Conservation (phyloP, 1,140 invertebrate genomes). For the Pseudomyrmex pallidus region DNA sequence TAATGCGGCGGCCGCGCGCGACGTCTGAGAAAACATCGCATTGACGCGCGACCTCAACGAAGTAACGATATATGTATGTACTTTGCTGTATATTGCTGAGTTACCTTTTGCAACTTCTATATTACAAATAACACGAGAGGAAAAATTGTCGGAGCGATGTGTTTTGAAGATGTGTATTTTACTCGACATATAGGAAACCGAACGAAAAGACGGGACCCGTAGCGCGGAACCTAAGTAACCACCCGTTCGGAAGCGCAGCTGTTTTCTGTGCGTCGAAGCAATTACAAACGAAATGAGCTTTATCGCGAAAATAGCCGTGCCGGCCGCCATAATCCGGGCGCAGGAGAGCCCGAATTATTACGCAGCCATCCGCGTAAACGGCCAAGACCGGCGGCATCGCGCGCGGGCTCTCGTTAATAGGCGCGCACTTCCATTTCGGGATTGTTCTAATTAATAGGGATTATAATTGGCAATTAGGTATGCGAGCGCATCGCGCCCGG, state of each 20-base stretch:
- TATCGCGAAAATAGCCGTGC: slow-evolving; percentile 80
- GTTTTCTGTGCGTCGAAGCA: slow-evolving; percentile 79
- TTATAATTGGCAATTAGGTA: slow-evolving; percentile 83
- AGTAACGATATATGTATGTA: neutral
- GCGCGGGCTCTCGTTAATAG: slow-evolving; percentile 73
- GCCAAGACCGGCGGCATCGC: slow-evolving; percentile 70
- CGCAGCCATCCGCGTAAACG: slow-evolving; percentile 78
- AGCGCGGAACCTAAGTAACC: slow-evolving; percentile 17
- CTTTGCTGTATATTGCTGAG: neutral
- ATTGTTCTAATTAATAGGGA: slow-evolving; percentile 84
- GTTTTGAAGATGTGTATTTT: neutral
- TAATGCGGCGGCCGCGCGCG: neutral
- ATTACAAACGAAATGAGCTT: slow-evolving; percentile 83
- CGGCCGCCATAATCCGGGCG: slow-evolving; percentile 79
- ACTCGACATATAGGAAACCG: slow-evolving; percentile 4
- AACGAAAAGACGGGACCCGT: slow-evolving; percentile 37
- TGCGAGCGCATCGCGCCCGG: slow-evolving; percentile 46
- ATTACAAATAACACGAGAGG: neutral
- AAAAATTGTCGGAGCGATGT: neutral
- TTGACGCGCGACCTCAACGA: neutral
- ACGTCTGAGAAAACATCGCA: neutral
- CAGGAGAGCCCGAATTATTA: slow-evolving; percentile 80
- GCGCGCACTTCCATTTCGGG: slow-evolving; percentile 77
- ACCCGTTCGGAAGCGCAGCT: slow-evolving; percentile 80
- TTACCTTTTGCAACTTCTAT: neutral